Base-by-base conservation (phyloP, 1,140 invertebrate genomes). In the Amphibalanus amphitrite region DNA sequence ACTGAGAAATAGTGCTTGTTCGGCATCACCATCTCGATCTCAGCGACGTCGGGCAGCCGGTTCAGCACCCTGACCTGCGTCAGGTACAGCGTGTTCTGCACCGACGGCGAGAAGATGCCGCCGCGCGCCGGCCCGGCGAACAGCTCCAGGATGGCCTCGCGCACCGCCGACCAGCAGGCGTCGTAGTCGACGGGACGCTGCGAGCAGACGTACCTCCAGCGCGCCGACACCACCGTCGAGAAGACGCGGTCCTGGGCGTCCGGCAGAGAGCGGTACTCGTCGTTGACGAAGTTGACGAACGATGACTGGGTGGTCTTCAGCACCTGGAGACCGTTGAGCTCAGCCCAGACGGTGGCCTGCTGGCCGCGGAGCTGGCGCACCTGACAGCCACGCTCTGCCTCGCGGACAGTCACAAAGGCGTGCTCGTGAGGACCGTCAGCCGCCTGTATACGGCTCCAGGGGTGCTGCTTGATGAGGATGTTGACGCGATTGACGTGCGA, bases 1-100 rank as follows among this genome's bases (percentile, higher is more conserved):
- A 90, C 82, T 71, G 85, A 84, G 74, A 87, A 85, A 77, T 90
- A 90, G 78, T 91, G 89, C 75, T 88, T 89, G 77, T 90, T 91
- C 0, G 89, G 89, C 85, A 90, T 87, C 71, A 82, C 82, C 83
- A 90, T 89, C 72, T 86, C 85, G 33, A 90, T 87, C 74, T 84
- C 84, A 0, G 80, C 78, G 64, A 83, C 81, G 82, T 88, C 84
- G 1, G 85, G 80, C 70, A 89, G 79, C 78, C 83, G 84, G 76
- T 88, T 84, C 59, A 90, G 77, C 20, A 87, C 83, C 70, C 82
- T 80, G 75, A 86, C 86, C 74, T 88, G 85, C 0, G 86, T 83
- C 25, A 88, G 80, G 76, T 89, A 90, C 20, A 90, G 77, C 0
- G 89, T 90, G 74, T 90, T 85, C 77, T 90, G 89, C 0, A 90